These are phyloP conservation scores for Dipodomys ordii DNA, from an alignment of 2,113 vertebrate genomes.

Conservation along the genomic window DNA sequence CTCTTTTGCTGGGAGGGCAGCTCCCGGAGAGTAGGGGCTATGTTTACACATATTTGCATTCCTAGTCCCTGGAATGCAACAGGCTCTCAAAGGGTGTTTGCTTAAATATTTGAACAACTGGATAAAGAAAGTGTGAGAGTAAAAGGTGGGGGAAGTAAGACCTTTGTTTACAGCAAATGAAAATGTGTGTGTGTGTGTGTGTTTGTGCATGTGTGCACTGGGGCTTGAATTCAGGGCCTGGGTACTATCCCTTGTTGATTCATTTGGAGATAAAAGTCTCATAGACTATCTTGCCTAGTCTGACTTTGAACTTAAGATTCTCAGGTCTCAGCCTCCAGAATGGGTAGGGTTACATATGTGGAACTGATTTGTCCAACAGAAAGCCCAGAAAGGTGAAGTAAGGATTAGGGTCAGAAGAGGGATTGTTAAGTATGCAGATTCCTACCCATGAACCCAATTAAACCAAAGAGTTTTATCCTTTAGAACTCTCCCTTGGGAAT, in stretches of 20 bases:
- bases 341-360: too few relatives aligned
- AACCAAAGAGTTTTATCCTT: neutral
- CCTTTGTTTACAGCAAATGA: conserved; percentile 17
- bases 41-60: neutral
- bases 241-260: too few relatives aligned
- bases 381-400: neutral
- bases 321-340: neutral
- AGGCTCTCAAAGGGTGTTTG: neutral
- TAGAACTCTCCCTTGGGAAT: neutral
- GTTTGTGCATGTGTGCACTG: too few relatives aligned
- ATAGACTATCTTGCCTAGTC: too few relatives aligned
- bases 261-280: too few relatives aligned
- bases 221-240: too few relatives aligned
- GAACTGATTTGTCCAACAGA: neutral
- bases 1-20: neutral
- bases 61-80: neutral
- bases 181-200: too few relatives aligned
- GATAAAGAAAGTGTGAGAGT: neutral
- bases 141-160: neutral
- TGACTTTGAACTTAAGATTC: too few relatives aligned
- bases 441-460: neutral
- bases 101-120: neutral
- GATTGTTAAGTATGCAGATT: neutral
- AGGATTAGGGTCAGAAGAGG: neutral
- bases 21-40: neutral